Percentiles rank a stretch among this genome's conserved stretches.
These are phyloP conservation scores for Heliocidaris erythrogramma DNA, from an alignment of 35 echinoderm and acorn worm species.

Conservation along the genomic window DNA sequence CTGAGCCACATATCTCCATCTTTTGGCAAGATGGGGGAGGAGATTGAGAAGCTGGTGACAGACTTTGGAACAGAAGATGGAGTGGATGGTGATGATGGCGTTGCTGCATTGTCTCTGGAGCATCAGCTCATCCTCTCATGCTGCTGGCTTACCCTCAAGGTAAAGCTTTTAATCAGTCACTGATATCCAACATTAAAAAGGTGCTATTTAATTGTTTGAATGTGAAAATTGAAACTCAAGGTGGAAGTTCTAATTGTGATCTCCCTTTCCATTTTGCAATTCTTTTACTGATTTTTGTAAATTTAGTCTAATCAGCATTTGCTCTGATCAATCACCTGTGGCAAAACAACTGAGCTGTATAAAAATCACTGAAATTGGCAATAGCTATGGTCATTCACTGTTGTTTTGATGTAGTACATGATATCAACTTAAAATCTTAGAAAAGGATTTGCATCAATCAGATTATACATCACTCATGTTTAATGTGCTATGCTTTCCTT, in stretches of 20 bases:
- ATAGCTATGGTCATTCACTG: no score
- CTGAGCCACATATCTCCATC: conserved; percentile 67
- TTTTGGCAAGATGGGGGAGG: conserved; percentile 94
- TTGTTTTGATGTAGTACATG: no score
- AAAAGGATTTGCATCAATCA: neutral
- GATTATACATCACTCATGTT: neutral
- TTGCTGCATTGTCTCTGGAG: conserved; percentile 44
- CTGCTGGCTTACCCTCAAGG: conserved; percentile 96
- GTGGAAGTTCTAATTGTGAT: no score
- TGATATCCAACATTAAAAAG: neutral
- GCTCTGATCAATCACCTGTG: no score
- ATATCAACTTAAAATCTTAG: neutral
- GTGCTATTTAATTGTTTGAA: neutral
- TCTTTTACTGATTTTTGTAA: neutral
- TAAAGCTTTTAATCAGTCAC: conserved; percentile 27
- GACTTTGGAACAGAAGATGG: conserved; percentile 54
- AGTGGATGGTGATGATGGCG: conserved; percentile 31
- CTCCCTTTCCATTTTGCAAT: neutral
- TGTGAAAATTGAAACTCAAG: neutral
- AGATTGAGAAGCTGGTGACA: conserved; percentile 76
- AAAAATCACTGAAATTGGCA: no score
- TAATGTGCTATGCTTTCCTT: neutral
- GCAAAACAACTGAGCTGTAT: no score
- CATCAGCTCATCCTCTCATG: conserved; percentile 91
- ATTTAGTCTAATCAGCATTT: no score